Percentiles rank a stretch among this genome's conserved stretches.
Conservation (phyloP, 2,888 invertebrate genomes). For the Blera fallax region DNA sequence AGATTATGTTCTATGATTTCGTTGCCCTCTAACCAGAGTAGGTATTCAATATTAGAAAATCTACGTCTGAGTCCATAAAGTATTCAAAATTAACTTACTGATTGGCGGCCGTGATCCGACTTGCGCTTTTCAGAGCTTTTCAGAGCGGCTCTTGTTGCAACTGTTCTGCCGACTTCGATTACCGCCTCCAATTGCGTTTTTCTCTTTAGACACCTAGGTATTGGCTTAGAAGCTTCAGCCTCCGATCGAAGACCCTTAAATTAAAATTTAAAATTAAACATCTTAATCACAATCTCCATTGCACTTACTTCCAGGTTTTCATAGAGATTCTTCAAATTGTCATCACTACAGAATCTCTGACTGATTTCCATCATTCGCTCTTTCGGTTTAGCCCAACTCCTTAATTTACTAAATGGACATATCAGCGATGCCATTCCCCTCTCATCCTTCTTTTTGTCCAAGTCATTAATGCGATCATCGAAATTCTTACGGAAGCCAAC, state of each 20-base stretch:
- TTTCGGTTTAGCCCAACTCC: conserved; percentile 79
- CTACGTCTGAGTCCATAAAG: too few relatives aligned
- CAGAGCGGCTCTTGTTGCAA: too few relatives aligned
- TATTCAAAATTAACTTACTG: too few relatives aligned
- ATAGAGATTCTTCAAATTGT: conserved; percentile 78
- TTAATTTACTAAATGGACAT: conserved; percentile 78
- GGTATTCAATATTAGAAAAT: too few relatives aligned
- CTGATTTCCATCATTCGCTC: conserved; percentile 77
- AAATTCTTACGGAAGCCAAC: conserved; percentile 76
- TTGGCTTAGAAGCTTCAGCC: conserved; percentile 73
- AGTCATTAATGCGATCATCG: conserved; percentile 78
- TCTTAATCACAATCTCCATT: not conserved
- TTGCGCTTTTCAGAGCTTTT: too few relatives aligned
- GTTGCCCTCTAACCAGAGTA: too few relatives aligned
- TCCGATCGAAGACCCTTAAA: conserved; percentile 76
- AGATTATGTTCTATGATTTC: too few relatives aligned
- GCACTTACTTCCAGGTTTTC: conserved; percentile 77
- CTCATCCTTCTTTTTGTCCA: conserved; percentile 76
- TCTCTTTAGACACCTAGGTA: conserved; percentile 76
- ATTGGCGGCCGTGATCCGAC: too few relatives aligned
- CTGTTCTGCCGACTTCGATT: too few relatives aligned
- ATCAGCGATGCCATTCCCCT: conserved; percentile 73
- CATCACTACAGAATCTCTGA: conserved; percentile 79
- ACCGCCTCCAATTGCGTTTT: too few relatives aligned
- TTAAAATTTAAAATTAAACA: not conserved